phyloP scores from a whole-genome alignment of 1,140 invertebrate genomes.

The Cydia splendana region DNA sequence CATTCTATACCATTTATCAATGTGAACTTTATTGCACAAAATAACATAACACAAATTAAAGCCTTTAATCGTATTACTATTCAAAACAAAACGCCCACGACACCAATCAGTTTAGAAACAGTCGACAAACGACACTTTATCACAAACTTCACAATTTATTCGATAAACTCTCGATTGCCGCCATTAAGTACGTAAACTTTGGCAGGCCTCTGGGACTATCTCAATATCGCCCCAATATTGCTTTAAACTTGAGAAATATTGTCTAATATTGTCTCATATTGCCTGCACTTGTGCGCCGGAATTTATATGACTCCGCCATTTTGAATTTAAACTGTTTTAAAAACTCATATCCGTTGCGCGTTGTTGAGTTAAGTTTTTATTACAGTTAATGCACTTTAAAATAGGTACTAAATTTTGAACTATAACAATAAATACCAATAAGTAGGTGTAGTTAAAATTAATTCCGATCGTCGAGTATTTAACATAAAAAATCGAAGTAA shows the following conservation, averaged over 20 bases:
- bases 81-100: too few species aligned
- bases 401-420: too few species aligned
- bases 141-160: slow-evolving; percentile 10
- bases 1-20: too few species aligned
- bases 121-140: neutral
- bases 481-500: neutral
- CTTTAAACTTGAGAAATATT: slow-evolving; percentile 61
- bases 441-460: too few species aligned
- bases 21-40: too few species aligned
- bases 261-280: slow-evolving; percentile 49
- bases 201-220: slow-evolving; percentile 20
- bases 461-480: too few species aligned
- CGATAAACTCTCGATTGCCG: neutral
- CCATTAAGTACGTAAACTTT: slow-evolving; percentile 20
- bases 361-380: slow-evolving; percentile 27
- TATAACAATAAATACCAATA: too few species aligned
- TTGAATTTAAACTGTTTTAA: slow-evolving; percentile 34
- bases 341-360: slow-evolving; percentile 38
- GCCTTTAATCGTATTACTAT: too few species aligned
- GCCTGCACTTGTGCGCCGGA: slow-evolving; percentile 48
- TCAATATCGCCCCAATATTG: slow-evolving; percentile 53
- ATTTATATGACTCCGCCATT: slow-evolving; percentile 33
- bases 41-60: too few species aligned
- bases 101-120: neutral
- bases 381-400: neutral